These are phyloP conservation scores for Zygogramma bicolorata DNA, from an alignment of 2,888 invertebrate species.

Conservation along the genomic window DNA sequence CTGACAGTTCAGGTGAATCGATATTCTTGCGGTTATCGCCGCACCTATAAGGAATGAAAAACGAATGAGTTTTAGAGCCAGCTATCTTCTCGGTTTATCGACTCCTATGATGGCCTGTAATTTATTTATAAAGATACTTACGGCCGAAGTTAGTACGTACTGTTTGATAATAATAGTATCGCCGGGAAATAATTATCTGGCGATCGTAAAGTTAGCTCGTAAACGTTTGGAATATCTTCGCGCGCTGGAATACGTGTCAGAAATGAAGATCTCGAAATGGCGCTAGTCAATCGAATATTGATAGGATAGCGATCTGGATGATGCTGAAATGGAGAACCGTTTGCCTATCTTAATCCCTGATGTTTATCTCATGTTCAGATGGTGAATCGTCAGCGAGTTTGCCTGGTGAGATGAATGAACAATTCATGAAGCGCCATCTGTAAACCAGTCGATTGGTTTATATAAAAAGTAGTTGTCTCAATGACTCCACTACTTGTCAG, in stretches of 20 bases:
- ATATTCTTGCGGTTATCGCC: not conserved
- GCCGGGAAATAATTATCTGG: not conserved
- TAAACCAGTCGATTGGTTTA: too few relatives aligned
- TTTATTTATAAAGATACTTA: slow-evolving; percentile 22
- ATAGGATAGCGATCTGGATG: not conserved
- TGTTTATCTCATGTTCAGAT: too few relatives aligned
- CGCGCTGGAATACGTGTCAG: not conserved
- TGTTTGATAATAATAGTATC: not conserved
- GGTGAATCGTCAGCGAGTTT: too few relatives aligned
- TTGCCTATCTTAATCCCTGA: too few relatives aligned
- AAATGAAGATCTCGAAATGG: not conserved
- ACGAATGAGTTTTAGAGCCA: slow-evolving; percentile 21
- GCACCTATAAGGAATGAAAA: slow-evolving; percentile 16
- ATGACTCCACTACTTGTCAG: too few relatives aligned
- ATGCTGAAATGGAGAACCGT: too few relatives aligned
- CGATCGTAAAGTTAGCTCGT: not conserved
- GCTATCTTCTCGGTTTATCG: slow-evolving; percentile 19
- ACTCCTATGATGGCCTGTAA: slow-evolving; percentile 8
- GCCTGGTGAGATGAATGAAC: too few relatives aligned
- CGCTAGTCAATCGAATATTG: not conserved
- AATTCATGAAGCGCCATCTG: too few relatives aligned
- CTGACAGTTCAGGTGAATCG: not conserved
- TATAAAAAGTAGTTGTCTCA: too few relatives aligned
- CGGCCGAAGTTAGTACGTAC: not conserved
- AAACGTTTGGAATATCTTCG: not conserved